Base-by-base conservation (phyloP, 23 tunicate species). In the Ascidia mentula region DNA sequence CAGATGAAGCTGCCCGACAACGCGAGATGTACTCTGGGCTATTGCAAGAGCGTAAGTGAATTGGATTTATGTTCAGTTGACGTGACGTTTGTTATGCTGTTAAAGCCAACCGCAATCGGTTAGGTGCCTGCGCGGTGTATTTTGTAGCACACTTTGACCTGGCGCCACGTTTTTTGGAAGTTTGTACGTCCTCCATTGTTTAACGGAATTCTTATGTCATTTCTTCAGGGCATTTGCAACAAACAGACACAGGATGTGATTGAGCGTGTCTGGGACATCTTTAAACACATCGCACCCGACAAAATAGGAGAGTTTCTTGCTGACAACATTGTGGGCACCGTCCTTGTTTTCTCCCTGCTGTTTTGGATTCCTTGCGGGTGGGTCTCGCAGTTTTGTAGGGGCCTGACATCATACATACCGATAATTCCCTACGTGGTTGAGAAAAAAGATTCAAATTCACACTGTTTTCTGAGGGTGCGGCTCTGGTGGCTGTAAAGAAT, bases 281-380 rank as follows among this genome's bases (percentile, higher is more conserved):
- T 92, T 69, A 80, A 87, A 69, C 73, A 92, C 75, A 92, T 92
- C 0, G 92, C 97, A 4, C 97, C 97, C 22, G 97, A 92, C 71
- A 87, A 92, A 70, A 92, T 92, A 26, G 97, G 97, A 13, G 83
- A 87, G 60, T 83, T 87, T 37, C 83, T 92, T 2, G 92, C 92
- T 12, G 92, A 92, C 82, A 92, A 92, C 73, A 92, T 92, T 36
- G 97, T 92, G 18, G 97, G 97, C 0, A 88, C 87, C 0, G 92
- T 92, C 22, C 74, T 92, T 17, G 92, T 92, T 36, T 87, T 92
- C 75, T 92, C 97, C 20, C 45, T 92, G 36, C 34, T 92, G 18
- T 82, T 92, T 28, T 92, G 97, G 97, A 72, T 92, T 12, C 97
- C 97, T 31, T 83, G 85, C 78, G 85, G 97, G 97, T 90, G 36